A percentile compares a stretch with the other conserved stretches of the same genome.
Evolutionary conservation across 2,888 invertebrate species (phyloP).

Genomic region (Pristionchus fissidentatus): DNA sequence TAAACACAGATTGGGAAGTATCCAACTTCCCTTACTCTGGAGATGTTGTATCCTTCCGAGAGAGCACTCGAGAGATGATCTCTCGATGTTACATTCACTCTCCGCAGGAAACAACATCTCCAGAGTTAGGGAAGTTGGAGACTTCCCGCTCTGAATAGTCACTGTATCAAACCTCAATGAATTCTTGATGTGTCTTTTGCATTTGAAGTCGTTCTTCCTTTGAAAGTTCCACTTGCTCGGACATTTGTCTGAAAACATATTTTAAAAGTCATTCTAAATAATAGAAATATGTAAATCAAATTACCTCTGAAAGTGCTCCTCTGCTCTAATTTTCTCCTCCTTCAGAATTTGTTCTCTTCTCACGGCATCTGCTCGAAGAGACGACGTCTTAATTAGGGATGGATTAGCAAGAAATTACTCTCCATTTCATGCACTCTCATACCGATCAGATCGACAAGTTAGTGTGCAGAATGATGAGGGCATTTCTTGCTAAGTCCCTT

Average conservation of each 20-base stretch:
- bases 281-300: neutral
- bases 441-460: no score
- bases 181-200: neutral
- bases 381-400: neutral
- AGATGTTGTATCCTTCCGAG: no score
- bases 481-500: no score
- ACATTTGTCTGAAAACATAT: neutral
- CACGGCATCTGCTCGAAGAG: neutral
- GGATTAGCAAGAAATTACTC: no score
- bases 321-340: neutral
- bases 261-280: neutral
- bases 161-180: neutral
- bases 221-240: neutral
- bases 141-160: neutral
- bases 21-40: no score
- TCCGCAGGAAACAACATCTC: no score
- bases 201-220: neutral
- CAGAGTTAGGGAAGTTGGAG: no score
- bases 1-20: no score
- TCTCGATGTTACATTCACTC: no score
- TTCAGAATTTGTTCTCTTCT: neutral
- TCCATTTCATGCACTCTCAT: no score
- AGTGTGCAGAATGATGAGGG: no score
- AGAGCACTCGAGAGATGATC: no score
- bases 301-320: neutral